These are phyloP conservation scores for Argya squamiceps DNA, from an alignment of 2,797 vertebrate species.

Conservation along the genomic window DNA sequence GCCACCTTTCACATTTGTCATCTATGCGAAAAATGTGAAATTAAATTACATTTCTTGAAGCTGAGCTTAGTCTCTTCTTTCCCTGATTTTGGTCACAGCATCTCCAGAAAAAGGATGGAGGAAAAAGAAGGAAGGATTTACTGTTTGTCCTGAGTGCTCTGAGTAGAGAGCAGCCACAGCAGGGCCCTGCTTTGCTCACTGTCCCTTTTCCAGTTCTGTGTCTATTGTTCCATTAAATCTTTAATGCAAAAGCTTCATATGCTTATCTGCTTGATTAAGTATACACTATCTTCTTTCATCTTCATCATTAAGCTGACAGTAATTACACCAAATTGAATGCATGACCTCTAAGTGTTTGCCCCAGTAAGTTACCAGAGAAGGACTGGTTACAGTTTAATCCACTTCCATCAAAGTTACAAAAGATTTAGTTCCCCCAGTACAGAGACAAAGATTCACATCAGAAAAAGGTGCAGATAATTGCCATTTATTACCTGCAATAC, in stretches of 20 bases:
- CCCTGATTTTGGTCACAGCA: neutral
- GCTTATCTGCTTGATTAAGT: constrained; percentile 67
- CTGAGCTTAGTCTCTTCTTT: neutral
- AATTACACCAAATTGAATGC: constrained; percentile 59
- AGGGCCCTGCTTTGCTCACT: neutral
- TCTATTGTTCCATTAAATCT: constrained; percentile 40
- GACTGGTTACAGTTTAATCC: constrained; percentile 26
- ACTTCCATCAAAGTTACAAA: constrained; percentile 40
- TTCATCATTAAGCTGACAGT: constrained; percentile 62
- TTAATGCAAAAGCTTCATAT: constrained; percentile 39
- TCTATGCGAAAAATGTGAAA: neutral
- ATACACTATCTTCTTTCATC: constrained; percentile 43
- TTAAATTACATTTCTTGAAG: neutral
- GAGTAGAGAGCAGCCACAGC: neutral
- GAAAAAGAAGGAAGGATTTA: neutral
- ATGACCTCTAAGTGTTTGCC: constrained; percentile 58
- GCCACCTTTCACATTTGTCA: neutral
- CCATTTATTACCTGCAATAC: constrained; percentile 38
- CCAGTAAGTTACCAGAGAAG: constrained; percentile 10
- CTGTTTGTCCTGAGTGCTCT: neutral
- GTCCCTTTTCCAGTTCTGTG: neutral
- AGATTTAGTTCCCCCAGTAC: constrained; percentile 20
- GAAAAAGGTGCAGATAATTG: constrained; percentile 37
- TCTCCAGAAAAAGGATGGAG: neutral
- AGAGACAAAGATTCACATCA: constrained; percentile 23